phyloP scores from a whole-genome alignment of 2,797 vertebrate species.

The Chloroceryle amazona region DNA sequence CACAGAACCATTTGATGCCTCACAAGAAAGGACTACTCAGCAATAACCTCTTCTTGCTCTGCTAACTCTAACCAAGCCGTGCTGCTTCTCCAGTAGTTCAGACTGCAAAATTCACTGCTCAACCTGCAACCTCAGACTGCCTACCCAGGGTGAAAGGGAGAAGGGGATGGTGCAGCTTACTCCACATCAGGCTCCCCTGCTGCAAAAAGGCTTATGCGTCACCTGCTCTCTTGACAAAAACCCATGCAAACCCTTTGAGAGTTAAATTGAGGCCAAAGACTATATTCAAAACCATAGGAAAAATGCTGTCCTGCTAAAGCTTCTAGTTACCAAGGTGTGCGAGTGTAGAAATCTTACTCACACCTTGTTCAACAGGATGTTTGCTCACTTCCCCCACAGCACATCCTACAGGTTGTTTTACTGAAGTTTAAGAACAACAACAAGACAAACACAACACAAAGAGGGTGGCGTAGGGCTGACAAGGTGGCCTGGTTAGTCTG shows the following conservation, averaged over 20 bases:
- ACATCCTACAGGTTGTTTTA: background rate
- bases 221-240: background rate
- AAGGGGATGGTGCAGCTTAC: background rate
- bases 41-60: background rate
- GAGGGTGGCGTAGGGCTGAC: background rate
- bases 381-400: background rate
- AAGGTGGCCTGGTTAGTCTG: background rate
- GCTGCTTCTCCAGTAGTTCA: background rate
- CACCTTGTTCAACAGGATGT: background rate
- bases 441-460: background rate
- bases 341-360: background rate
- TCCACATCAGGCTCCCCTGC: background rate
- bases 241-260: background rate
- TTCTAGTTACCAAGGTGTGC: background rate
- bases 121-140: background rate
- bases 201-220: background rate
- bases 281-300: background rate
- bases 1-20: background rate
- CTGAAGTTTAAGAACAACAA: background rate
- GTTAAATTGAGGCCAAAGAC: background rate
- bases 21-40: background rate
- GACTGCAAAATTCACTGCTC: background rate
- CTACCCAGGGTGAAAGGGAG: background rate
- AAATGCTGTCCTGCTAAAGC: background rate
- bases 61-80: background rate